A percentile compares a stretch with the other conserved stretches of the same genome.
Conservation (phyloP, 1,140 invertebrate genomes). For the Gryon sp. region DNA sequence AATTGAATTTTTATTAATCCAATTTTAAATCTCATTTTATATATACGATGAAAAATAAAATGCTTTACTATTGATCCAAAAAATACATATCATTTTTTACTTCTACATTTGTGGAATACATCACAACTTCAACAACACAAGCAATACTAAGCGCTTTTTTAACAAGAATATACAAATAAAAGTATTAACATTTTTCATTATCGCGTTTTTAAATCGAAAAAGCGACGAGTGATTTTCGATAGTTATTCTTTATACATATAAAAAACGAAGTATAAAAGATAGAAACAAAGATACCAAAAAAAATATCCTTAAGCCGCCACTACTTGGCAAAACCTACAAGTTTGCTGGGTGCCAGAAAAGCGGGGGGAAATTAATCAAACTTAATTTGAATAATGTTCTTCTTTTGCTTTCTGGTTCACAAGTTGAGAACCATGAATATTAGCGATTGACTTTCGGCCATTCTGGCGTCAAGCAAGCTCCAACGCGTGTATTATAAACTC, state of each 20-base stretch:
- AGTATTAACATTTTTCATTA: too few relatives aligned
- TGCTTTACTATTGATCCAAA: slow-evolving; percentile 5
- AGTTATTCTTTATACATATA: slow-evolving; percentile 27
- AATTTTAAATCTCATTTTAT: too few relatives aligned
- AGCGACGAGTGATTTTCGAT: slow-evolving; percentile 47
- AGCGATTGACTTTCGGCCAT: slow-evolving; percentile 2
- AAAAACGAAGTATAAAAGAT: neutral
- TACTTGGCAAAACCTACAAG: slow-evolving; percentile 33
- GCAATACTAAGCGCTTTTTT: too few relatives aligned
- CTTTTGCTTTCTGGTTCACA: slow-evolving; percentile 25
- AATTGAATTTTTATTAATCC: too few relatives aligned
- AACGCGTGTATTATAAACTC: slow-evolving; percentile 76
- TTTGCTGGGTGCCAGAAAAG: slow-evolving; percentile 39
- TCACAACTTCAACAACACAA: too few relatives aligned
- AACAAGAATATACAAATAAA: too few relatives aligned
- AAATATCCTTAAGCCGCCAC: slow-evolving; percentile 39
- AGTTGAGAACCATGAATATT: slow-evolving; percentile 1
- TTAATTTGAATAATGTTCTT: neutral
- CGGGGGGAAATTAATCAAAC: neutral
- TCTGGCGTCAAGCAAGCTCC: slow-evolving; percentile 65
- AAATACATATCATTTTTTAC: slow-evolving; percentile 59
- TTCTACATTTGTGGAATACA: too few relatives aligned
- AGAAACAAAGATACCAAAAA: slow-evolving; percentile 1
- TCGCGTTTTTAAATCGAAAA: too few relatives aligned
- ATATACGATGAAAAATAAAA: too few relatives aligned